Base-by-base conservation (phyloP, 2,113 vertebrate species). In the Labeo catla region DNA sequence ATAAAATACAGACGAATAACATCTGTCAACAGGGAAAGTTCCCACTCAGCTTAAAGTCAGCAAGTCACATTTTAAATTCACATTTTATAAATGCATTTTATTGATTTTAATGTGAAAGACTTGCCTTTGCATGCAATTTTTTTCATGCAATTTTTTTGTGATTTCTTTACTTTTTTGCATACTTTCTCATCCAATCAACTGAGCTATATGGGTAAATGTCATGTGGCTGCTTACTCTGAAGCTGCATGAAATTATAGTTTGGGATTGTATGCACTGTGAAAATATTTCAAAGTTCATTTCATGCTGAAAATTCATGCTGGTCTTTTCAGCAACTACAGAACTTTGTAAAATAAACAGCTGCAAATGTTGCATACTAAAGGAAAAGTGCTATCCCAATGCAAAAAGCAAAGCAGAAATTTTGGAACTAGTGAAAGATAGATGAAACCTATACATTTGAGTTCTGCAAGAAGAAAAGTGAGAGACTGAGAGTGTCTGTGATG, bases 361-460 rank as follows among this genome's bases (percentile, higher is more conserved):
- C 39, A n/a, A 7, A 70, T 19, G 15, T 70, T 6, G 8, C 34
- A 47, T 39, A 65, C 10, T 23, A 81, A 80, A 80, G 28, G 10
- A 80, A 43, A 59, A 43, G 15, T 49, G 59, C 4, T 45, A 6
- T 34, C n/a, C 49, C 13, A n/a, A 13, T 3, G 79, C 78, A 50
- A 54, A 85, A 81, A 68, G 36, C n/a, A 34, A 54, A 1, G 16
- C 61, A 21, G 59, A 66, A 59, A 80, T 59, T 19, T 66, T 57
- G 19, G 50, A 77, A 61, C 1, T 19, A 65, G 78, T 74, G 36
- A 70, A 74, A 86, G 81, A 74, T 10, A 80, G 66, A 87, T 77
- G 68, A 87, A 49, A 70, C 47, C 47, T 70, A 74, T 50, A 13
- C 59, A 81, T 81, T 39, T 9, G 83, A 79, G 78, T 36, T 74